Percentiles rank a stretch among this genome's conserved stretches.
Evolutionary conservation across 2,113 vertebrate species (phyloP).

Genomic region (Probosciger aterrimus): DNA sequence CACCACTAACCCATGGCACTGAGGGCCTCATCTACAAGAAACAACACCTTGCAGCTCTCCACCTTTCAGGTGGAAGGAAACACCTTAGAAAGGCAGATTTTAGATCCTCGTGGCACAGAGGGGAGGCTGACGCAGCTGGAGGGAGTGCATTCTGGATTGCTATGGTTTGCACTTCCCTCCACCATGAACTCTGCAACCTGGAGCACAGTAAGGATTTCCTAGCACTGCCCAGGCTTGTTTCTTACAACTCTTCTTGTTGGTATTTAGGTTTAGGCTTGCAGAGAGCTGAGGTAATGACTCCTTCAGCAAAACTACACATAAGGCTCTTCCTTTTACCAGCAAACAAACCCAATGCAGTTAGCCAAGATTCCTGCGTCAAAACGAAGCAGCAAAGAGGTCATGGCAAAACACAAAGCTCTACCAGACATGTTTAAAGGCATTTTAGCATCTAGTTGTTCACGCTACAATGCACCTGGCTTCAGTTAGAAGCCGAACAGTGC

Average conservation of each 20-base stretch:
- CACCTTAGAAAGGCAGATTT: background rate
- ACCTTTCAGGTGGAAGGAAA: background rate
- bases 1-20: background rate
- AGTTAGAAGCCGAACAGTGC: background rate
- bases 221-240: background rate
- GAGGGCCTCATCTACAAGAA: background rate
- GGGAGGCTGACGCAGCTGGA: background rate
- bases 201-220: background rate
- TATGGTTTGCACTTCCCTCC: background rate
- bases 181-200: rapidly evolving
- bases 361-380: background rate
- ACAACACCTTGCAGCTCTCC: background rate
- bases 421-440: background rate
- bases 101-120: background rate
- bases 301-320: background rate
- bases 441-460: background rate
- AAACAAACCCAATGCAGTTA: background rate
- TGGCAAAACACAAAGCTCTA: background rate
- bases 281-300: rapidly evolving
- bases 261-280: background rate
- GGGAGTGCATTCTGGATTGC: rapidly evolving
- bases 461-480: background rate
- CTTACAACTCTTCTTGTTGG: background rate
- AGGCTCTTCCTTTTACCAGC: background rate
- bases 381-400: background rate